These are phyloP conservation scores for Anguilla japonica DNA, from an alignment of 2,113 vertebrate genomes.

Conservation along the genomic window DNA sequence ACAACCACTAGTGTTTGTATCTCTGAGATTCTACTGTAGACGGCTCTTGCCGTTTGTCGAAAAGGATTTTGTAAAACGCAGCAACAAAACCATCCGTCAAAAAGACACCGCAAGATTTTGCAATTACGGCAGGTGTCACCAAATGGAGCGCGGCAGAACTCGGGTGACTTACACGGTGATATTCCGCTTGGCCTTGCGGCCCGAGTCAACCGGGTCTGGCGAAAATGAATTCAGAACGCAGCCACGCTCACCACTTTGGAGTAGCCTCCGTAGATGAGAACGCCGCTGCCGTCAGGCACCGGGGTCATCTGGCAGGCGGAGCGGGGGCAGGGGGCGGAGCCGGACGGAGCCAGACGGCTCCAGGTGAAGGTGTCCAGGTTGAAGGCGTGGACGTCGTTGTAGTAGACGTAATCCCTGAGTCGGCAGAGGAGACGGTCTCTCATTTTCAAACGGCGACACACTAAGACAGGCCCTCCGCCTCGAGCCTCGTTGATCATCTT, in stretches of 20 bases:
- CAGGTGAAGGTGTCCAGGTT: slow-evolving; percentile 86
- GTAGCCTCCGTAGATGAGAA: slow-evolving; percentile 91
- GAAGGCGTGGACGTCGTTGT: slow-evolving; percentile 87
- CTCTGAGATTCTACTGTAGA: too few relatives aligned
- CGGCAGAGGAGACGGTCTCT: neutral
- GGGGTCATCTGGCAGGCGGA: slow-evolving; percentile 86
- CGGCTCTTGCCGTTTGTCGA: too few relatives aligned
- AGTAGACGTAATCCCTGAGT: slow-evolving; percentile 91
- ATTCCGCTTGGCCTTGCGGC: too few relatives aligned
- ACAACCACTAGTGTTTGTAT: too few relatives aligned
- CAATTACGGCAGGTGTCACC: too few relatives aligned
- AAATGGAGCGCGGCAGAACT: too few relatives aligned
- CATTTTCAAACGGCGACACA: neutral
- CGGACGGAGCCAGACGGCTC: slow-evolving; percentile 76
- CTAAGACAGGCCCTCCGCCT: neutral
- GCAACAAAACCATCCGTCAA: too few relatives aligned
- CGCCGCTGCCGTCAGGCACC: slow-evolving; percentile 69
- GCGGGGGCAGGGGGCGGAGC: slow-evolving; percentile 75
- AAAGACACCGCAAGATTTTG: too few relatives aligned
- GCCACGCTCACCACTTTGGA: slow-evolving; percentile 82
- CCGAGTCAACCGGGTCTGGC: too few relatives aligned
- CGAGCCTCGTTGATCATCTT: too few relatives aligned
- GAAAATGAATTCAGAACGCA: neutral
- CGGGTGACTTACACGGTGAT: too few relatives aligned
- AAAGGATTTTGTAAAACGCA: too few relatives aligned